Percentiles rank a stretch among this genome's conserved stretches.
phyloP scores from a whole-genome alignment of 2,797 vertebrate genomes.

The Myiothlypis chrysogaster region DNA sequence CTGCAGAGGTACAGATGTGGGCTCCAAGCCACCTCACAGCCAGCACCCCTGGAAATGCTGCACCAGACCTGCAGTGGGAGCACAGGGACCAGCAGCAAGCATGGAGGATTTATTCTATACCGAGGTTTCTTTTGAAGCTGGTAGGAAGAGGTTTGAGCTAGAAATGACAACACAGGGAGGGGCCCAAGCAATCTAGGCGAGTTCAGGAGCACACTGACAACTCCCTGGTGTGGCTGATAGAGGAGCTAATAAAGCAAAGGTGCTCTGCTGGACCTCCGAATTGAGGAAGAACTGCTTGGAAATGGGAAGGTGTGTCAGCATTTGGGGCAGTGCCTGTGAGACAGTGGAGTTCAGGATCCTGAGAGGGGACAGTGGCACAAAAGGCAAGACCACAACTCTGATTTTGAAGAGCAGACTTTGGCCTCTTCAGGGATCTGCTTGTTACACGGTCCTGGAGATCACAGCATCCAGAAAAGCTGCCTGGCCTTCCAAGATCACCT shows the following conservation, averaged over 20 bases:
- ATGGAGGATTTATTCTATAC: not conserved
- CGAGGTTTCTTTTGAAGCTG: not conserved
- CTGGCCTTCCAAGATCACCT: not conserved
- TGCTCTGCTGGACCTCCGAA: not conserved
- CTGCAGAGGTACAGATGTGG: not conserved
- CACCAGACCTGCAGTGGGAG: not conserved
- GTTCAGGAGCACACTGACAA: not conserved
- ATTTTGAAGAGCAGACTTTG: not conserved
- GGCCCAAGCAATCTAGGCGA: too few species aligned
- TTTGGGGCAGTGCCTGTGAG: not conserved
- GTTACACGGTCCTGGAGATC: not conserved
- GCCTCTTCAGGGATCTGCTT: not conserved
- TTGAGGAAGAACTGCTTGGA: not conserved
- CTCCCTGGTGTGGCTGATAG: rapidly evolving
- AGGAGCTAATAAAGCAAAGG: not conserved
- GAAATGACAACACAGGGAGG: not conserved
- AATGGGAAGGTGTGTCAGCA: rapidly evolving
- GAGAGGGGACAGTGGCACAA: not conserved
- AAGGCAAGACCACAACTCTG: not conserved
- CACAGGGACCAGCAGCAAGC: not conserved
- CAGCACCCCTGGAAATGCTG: not conserved
- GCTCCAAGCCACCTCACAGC: not conserved
- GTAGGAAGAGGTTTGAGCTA: not conserved
- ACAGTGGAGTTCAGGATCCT: not conserved
- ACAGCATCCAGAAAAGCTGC: not conserved